Base-by-base conservation (phyloP, 2,888 invertebrate genomes). In the Sinotaia quadrata region DNA sequence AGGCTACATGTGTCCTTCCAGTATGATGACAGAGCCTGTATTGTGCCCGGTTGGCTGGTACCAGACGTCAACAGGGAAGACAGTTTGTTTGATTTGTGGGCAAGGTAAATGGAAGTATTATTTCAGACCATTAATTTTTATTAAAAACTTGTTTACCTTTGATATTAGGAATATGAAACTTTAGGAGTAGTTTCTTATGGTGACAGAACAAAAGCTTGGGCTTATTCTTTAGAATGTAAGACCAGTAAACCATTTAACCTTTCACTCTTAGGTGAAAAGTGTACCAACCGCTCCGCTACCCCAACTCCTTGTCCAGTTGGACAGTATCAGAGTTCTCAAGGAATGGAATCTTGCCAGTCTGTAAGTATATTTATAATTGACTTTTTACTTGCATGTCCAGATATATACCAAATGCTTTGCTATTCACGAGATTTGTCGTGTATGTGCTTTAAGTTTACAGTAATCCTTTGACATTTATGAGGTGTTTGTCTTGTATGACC, bases 211-310 rank as follows among this genome's bases (percentile, higher is more conserved):
- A n/a, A n/a, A n/a, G n/a, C n/a, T n/a, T n/a, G n/a, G n/a, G n/a
- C n/a, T n/a, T n/a, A n/a, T n/a, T n/a, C n/a, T n/a, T n/a, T n/a
- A n/a, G n/a, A n/a, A n/a, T n/a, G n/a, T n/a, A n/a, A n/a, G n/a
- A n/a, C n/a, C n/a, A n/a, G n/a, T n/a, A n/a, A n/a, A n/a, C n/a
- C n/a, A n/a, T n/a, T n/a, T n/a, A n/a, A n/a, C n/a, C n/a, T n/a
- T n/a, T n/a, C n/a, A n/a, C n/a, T n/a, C n/a, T n/a, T n/a, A 84
- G 84, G 84, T 36, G 49, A 74, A 52, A 79, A 77, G 49, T 85
- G 85, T 71, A 34, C 82, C 7, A 67, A 72, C 60, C 72, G 63
- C n/a, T 77, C 76, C 12, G 41, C 49, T 0, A 52, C 68, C 24
- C 75, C 73, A 0, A 71, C 65, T 24, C 59, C 74, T 1, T 85